These are phyloP conservation scores for Erebia palarica DNA, from an alignment of 2,888 invertebrate species.

Conservation along the genomic window DNA sequence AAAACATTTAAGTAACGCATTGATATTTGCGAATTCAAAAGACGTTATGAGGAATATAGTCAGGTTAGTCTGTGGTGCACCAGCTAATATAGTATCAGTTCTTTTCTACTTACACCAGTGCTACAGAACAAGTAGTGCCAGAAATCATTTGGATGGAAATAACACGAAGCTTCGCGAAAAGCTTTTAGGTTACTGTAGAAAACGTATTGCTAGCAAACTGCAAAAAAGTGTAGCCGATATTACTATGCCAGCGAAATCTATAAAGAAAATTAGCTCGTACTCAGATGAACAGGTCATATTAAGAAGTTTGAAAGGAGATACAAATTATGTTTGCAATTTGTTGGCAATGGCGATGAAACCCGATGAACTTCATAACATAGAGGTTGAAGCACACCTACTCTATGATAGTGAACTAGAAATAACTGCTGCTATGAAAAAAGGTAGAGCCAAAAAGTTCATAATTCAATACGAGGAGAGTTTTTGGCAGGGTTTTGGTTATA, in stretches of 20 bases:
- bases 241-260: slow-evolving; percentile 55
- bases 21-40: slow-evolving; percentile 64
- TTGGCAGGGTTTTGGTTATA: slow-evolving; percentile 67
- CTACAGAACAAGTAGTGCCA: slow-evolving; percentile 60
- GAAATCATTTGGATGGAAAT: slow-evolving; percentile 65
- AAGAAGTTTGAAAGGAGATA: slow-evolving; percentile 67
- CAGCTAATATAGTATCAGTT: slow-evolving; percentile 63
- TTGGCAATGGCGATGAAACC: slow-evolving; percentile 73
- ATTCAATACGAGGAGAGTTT: slow-evolving; percentile 67
- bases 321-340: slow-evolving; percentile 66
- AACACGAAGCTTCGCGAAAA: slow-evolving; percentile 69
- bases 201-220: slow-evolving; percentile 58
- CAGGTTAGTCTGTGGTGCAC: slow-evolving; percentile 65
- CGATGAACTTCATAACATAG: slow-evolving; percentile 63
- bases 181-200: slow-evolving; percentile 64
- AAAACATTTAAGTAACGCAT: slow-evolving; percentile 57
- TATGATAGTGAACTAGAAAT: slow-evolving; percentile 50
- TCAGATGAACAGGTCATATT: slow-evolving; percentile 64
- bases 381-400: slow-evolving; percentile 61
- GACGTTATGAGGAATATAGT: slow-evolving; percentile 71
- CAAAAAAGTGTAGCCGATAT: slow-evolving; percentile 65
- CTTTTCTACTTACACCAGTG: slow-evolving; percentile 75
- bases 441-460: slow-evolving; percentile 60
- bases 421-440: slow-evolving; percentile 53
- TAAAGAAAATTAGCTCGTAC: slow-evolving; percentile 63